Conservation (phyloP, 1,140 invertebrate genomes). For the Sipha flava region DNA sequence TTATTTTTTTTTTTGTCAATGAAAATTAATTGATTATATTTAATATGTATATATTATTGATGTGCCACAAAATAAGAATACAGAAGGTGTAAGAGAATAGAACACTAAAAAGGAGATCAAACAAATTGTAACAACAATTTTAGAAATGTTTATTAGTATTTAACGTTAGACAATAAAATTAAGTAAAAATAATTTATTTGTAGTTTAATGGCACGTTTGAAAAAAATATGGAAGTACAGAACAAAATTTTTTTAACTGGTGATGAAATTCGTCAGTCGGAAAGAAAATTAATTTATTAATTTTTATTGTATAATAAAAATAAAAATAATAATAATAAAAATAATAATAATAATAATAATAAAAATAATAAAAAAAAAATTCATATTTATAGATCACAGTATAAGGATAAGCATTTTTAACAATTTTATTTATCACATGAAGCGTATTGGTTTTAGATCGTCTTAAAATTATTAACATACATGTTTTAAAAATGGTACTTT, state of each 20-base stretch:
- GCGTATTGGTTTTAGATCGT: constrained; percentile 30
- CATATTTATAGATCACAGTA: constrained; percentile 30
- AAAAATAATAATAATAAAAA: constrained; percentile 8
- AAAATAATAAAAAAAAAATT: constrained; percentile 24
- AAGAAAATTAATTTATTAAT: constrained; percentile 16
- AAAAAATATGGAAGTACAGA: constrained; percentile 27
- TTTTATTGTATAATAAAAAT: neutral
- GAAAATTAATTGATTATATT: neutral
- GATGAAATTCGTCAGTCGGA: constrained; percentile 25
- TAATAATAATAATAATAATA: constrained; percentile 16
- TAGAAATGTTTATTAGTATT: neutral
- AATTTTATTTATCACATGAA: constrained; percentile 31
- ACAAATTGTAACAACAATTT: constrained; percentile 2
- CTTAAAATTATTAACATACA: constrained; percentile 31
- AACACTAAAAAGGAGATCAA: constrained; percentile 27
- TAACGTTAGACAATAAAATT: neutral
- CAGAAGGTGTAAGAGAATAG: constrained; percentile 15
- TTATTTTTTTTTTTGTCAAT: too few relatives aligned
- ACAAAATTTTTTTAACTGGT: constrained; percentile 14
- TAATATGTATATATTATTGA: constrained; percentile 7
- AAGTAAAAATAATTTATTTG: constrained; percentile 29
- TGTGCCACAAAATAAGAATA: constrained; percentile 21
- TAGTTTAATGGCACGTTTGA: constrained; percentile 29
- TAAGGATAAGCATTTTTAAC: constrained; percentile 28
- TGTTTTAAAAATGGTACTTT: constrained; percentile 32